A percentile compares a stretch with the other conserved stretches of the same genome.
These are phyloP conservation scores for Oscheius myriophilus DNA, from an alignment of 2,888 invertebrate genomes.

Conservation along the genomic window DNA sequence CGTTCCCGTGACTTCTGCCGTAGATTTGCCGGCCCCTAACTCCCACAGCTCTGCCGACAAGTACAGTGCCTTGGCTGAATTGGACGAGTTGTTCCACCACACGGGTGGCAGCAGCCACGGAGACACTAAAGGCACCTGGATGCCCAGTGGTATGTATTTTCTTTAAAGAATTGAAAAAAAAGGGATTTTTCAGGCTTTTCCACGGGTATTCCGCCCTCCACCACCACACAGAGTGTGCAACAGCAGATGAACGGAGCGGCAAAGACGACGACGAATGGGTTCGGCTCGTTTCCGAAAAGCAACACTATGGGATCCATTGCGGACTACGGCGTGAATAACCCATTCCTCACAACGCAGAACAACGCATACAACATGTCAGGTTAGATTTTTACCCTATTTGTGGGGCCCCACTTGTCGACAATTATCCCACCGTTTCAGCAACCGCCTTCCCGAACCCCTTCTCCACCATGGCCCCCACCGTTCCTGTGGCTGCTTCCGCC, in stretches of 20 bases:
- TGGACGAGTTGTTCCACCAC: constrained; percentile 35
- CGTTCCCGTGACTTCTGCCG: neutral
- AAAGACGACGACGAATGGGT: neutral
- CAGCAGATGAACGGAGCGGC: neutral
- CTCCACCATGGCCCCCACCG: too few species aligned
- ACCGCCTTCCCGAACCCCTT: too few species aligned
- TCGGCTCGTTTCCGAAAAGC: constrained; percentile 26
- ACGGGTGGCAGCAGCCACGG: neutral
- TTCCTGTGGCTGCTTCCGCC: too few species aligned
- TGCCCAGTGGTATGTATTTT: constrained; percentile 24
- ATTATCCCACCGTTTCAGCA: too few species aligned
- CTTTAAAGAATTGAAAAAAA: neutral
- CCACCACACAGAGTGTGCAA: constrained; percentile 6
- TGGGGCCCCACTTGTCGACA: too few species aligned
- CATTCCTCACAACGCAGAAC: constrained; percentile 10
- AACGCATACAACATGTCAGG: too few species aligned
- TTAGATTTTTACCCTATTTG: too few species aligned
- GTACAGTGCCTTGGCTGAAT: constrained; percentile 43
- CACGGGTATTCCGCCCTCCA: constrained; percentile 26
- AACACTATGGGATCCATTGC: constrained; percentile 30
- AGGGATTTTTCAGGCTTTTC: constrained; percentile 22
- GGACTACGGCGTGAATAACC: constrained; percentile 25
- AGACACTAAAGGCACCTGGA: constrained; percentile 19
- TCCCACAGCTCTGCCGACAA: constrained; percentile 26
- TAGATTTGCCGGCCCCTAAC: too few species aligned